Base-by-base conservation (phyloP, 2,113 vertebrate species). In the Cettia cetti region DNA sequence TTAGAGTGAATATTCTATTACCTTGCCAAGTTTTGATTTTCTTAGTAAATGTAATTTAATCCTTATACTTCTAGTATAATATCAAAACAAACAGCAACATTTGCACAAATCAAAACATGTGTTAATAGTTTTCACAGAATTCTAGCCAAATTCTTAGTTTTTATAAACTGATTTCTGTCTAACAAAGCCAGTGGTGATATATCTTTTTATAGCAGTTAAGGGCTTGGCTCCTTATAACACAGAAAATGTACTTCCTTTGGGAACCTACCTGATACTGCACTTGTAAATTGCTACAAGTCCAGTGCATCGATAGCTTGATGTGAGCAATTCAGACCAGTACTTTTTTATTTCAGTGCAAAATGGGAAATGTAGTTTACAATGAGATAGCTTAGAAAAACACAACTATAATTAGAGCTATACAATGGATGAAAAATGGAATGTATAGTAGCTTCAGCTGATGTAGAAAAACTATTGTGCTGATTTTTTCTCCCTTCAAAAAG, bases 11-110 rank as follows among this genome's bases (percentile, higher is more conserved):
- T 85, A 89, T 90, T 81, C 52, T 54, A 66, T 93, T 96, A 66
- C 79, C 47, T 76, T 78, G 33, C 13, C 23, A 91, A 92, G 8
- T 91, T 30, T 79, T 39, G 12, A 16, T 65, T 83, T 92, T 96
- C 72, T 96, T 80, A 96, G 24, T 71, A 95, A 94, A 85, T 92
- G 90, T 90, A 49, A 90, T 89, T 79, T 90, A 84, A 81, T 91
- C 19, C 13, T 95, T 96, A 47, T 33, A 70, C 42, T 94, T 63
- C 26, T 72, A 92, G 92, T 70, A 45, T 26, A 71, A 52, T 83
- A 82, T 60, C 14, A 82, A 92, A 94, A 77, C 16, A 47, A 60
- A 68, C 10, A 63, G 42, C 86, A 82, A 2, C 4, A 24, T 23
- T 15, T 85, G n/a, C 3, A 65, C 35, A 81, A 75, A 79, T 59